Percentiles rank a stretch among this genome's conserved stretches.
Conservation (phyloP, 2,113 vertebrate genomes). For the Bos javanicus region DNA sequence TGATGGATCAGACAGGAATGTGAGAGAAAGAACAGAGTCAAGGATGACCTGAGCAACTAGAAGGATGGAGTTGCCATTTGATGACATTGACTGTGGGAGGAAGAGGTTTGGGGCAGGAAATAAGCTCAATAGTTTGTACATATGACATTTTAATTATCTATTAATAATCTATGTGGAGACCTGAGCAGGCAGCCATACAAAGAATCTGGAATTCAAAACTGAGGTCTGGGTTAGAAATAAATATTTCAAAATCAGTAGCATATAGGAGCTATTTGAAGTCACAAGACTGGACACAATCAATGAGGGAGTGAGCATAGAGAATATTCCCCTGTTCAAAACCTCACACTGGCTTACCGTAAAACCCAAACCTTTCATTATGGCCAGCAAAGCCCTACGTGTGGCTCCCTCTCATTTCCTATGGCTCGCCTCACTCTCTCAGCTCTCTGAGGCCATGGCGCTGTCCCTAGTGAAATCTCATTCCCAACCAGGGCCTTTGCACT, state of each 20-base stretch:
- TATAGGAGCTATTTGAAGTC: not conserved
- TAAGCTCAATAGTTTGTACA: not conserved
- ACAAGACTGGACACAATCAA: not conserved
- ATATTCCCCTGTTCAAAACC: not conserved
- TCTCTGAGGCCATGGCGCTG: not conserved
- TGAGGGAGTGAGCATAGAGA: not conserved
- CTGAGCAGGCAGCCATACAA: not conserved
- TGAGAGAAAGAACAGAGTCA: not conserved
- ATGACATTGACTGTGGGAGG: not conserved
- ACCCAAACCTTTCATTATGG: not conserved
- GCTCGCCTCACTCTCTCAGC: not conserved
- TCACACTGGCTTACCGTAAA: not conserved
- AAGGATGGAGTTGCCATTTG: not conserved
- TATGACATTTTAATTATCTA: not conserved
- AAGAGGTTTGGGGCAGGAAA: not conserved
- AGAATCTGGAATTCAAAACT: not conserved
- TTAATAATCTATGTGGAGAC: not conserved
- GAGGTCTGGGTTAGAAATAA: not conserved
- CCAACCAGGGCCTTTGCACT: not conserved
- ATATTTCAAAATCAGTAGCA: not conserved
- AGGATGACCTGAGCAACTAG: not conserved
- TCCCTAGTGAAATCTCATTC: not conserved
- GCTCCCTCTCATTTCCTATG: not conserved
- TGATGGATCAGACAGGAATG: not conserved
- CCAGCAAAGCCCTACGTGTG: not conserved